A percentile compares a stretch with the other conserved stretches of the same genome.
These are phyloP conservation scores for Cecropterus lyciades DNA, from an alignment of 1,140 invertebrate genomes.

Conservation along the genomic window DNA sequence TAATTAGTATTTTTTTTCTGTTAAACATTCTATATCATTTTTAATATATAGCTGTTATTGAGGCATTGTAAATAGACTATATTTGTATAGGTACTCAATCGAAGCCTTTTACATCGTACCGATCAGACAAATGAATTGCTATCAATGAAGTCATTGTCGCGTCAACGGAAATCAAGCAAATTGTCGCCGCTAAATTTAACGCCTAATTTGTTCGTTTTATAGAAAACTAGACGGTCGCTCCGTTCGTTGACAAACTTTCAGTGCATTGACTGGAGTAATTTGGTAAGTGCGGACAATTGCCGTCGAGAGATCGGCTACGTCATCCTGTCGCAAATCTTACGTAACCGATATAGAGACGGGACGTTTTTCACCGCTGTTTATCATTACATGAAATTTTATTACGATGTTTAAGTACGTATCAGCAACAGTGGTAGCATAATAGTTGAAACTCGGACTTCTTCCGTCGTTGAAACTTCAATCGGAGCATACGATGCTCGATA, in stretches of 20 bases:
- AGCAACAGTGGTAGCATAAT: too few relatives aligned
- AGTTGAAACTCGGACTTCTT: too few relatives aligned
- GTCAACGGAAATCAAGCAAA: slow-evolving; percentile 50
- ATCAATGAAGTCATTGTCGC: slow-evolving; percentile 66
- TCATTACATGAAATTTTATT: slow-evolving; percentile 34
- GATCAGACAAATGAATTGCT: slow-evolving; percentile 19
- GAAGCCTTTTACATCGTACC: neutral
- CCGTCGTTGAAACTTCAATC: too few relatives aligned
- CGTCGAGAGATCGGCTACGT: slow-evolving; percentile 32
- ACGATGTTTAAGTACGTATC: neutral
- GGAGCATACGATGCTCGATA: too few relatives aligned
- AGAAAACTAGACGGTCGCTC: slow-evolving; percentile 50
- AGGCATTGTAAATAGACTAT: too few relatives aligned
- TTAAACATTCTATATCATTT: too few relatives aligned
- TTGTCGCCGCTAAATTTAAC: slow-evolving; percentile 44
- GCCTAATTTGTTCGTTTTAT: slow-evolving; percentile 53
- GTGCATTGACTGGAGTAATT: slow-evolving; percentile 44
- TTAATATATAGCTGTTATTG: too few relatives aligned
- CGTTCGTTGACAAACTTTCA: slow-evolving; percentile 38
- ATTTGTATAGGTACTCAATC: neutral
- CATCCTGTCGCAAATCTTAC: slow-evolving; percentile 37
- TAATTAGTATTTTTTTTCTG: too few relatives aligned
- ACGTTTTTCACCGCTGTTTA: slow-evolving; percentile 6
- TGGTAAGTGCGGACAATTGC: slow-evolving; percentile 29
- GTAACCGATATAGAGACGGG: slow-evolving; percentile 25